Evolutionary conservation across 1,140 invertebrate genomes (phyloP).

Genomic region (Mactra quadrangularis): DNA sequence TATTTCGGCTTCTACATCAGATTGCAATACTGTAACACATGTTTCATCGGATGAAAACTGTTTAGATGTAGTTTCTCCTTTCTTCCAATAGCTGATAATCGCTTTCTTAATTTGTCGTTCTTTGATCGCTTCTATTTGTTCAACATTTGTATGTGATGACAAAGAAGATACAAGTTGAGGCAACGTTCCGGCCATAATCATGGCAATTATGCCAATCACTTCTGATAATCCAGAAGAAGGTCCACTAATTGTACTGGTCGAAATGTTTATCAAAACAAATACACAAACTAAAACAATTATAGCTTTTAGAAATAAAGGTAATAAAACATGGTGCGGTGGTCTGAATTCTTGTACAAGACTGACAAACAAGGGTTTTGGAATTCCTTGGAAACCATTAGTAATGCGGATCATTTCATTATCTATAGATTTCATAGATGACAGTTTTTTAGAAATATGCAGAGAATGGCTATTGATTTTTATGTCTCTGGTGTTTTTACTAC

Average conservation of each 20-base stretch:
- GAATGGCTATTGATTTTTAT: slow-evolving; percentile 21
- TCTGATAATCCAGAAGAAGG: slow-evolving; percentile 34
- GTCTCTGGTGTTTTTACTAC: not conserved
- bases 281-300: slow-evolving; percentile 11
- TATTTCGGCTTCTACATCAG: too few relatives aligned
- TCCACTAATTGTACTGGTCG: not conserved
- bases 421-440: not conserved
- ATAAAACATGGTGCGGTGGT: slow-evolving; percentile 8
- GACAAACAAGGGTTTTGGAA: slow-evolving; percentile 19
- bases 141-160: not conserved
- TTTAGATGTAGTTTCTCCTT: too few relatives aligned
- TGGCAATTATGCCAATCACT: slow-evolving; percentile 51
- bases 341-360: not conserved
- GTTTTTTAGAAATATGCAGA: slow-evolving; percentile 6
- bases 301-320: not conserved
- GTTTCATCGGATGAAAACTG: too few relatives aligned
- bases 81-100: slow-evolving; percentile 27
- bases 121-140: slow-evolving; percentile 10
- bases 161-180: slow-evolving; percentile 14
- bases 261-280: not conserved
- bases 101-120: slow-evolving; percentile 14
- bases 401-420: not conserved
- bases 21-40: too few relatives aligned
- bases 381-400: not conserved
- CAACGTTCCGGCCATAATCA: slow-evolving; percentile 30